These are phyloP conservation scores for Pterostichus niger DNA, from an alignment of 2,888 invertebrate species.

Conservation along the genomic window DNA sequence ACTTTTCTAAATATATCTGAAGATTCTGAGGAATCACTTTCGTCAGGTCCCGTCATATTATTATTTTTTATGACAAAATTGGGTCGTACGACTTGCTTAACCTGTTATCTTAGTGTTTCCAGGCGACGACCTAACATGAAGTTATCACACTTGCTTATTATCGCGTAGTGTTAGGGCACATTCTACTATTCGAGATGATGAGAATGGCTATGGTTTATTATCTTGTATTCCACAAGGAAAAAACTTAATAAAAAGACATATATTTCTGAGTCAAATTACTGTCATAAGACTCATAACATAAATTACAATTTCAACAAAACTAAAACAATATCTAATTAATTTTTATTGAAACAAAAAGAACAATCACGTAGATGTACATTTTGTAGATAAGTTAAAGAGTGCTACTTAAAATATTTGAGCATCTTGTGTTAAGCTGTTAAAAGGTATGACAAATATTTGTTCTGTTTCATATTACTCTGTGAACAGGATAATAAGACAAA, in stretches of 20 bases:
- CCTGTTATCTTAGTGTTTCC: conserved; percentile 60
- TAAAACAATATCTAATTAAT: too few relatives aligned
- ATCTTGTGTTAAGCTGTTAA: conserved; percentile 5
- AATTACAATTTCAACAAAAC: too few relatives aligned
- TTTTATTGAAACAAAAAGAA: too few relatives aligned
- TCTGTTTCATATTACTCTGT: conserved; percentile 20
- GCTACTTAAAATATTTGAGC: conserved; percentile 15
- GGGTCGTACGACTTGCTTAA: conserved; percentile 46
- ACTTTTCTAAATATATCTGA: conserved; percentile 62
- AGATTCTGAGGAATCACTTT: conserved; percentile 61
- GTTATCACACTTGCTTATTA: conserved; percentile 38
- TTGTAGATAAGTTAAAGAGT: not conserved
- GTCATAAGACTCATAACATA: not conserved
- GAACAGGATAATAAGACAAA: conserved; percentile 40
- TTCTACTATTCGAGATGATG: conserved; percentile 23
- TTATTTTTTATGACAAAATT: conserved; percentile 64
- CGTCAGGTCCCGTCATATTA: conserved; percentile 61
- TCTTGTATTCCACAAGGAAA: conserved; percentile 18
- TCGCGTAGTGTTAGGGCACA: conserved; percentile 6
- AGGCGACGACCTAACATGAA: conserved; percentile 34
- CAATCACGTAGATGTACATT: not conserved
- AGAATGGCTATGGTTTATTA: conserved; percentile 39
- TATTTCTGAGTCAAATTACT: not conserved
- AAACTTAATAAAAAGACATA: conserved; percentile 38
- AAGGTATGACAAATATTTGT: conserved; percentile 41